These are phyloP conservation scores for Drosophila parvula DNA, from an alignment of 1,140 invertebrate genomes.

Conservation along the genomic window DNA sequence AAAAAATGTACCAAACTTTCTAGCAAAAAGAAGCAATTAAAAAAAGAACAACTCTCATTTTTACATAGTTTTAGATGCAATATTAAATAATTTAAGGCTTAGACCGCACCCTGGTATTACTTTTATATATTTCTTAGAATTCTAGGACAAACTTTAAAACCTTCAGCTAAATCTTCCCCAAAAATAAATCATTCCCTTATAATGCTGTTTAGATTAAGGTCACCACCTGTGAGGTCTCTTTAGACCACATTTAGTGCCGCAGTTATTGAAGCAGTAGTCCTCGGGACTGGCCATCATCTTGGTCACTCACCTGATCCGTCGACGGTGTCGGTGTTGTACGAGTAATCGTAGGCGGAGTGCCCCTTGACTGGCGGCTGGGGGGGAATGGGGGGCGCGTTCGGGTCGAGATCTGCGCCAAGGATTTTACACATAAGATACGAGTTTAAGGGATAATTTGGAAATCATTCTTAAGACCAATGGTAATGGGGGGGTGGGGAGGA, in stretches of 20 bases:
- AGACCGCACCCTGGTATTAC: no score
- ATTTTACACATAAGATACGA: conserved; percentile 37
- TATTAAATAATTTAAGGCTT: no score
- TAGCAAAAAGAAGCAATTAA: no score
- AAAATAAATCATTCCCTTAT: no score
- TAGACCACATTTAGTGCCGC: not conserved
- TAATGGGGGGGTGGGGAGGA: not conserved
- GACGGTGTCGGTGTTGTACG: conserved; percentile 54
- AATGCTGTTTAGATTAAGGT: no score
- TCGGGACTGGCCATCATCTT: not conserved
- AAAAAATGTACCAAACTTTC: no score
- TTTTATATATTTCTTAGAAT: no score
- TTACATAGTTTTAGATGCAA: no score
- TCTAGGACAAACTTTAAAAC: no score
- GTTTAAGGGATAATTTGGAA: conserved; percentile 60
- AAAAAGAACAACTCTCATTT: no score
- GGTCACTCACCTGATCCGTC: conserved; percentile 71
- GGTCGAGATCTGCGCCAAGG: conserved; percentile 73
- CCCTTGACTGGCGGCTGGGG: conserved; percentile 74
- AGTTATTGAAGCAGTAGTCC: not conserved
- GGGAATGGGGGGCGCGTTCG: conserved; percentile 74
- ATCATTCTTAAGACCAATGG: conserved; percentile 50
- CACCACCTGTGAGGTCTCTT: no score
- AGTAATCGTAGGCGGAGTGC: conserved; percentile 43
- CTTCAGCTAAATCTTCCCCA: no score